These are phyloP conservation scores for Sweltsa coloradensis DNA, from an alignment of 1,140 invertebrate species.

Conservation along the genomic window DNA sequence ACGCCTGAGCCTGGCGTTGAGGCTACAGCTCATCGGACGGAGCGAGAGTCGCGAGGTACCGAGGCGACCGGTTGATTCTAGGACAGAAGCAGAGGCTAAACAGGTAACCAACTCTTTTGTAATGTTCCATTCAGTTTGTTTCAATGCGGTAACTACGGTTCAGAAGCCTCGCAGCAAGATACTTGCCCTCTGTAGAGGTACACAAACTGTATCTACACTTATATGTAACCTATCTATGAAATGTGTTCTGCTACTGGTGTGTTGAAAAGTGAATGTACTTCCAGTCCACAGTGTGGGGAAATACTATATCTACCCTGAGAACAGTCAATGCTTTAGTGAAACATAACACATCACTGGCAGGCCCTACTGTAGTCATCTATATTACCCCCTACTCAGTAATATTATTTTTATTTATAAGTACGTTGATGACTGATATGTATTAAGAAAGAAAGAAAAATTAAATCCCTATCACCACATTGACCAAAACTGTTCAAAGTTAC, in stretches of 20 bases:
- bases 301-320: too few relatives aligned
- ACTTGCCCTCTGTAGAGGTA: too few relatives aligned
- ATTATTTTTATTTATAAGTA: background rate
- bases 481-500: background rate
- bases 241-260: too few relatives aligned
- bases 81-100: background rate
- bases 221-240: too few relatives aligned
- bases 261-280: too few relatives aligned
- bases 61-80: background rate
- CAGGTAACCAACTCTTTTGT: conserved; percentile 20
- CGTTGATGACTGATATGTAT: background rate
- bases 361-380: too few relatives aligned
- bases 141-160: conserved; percentile 31
- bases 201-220: too few relatives aligned
- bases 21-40: conserved; percentile 33
- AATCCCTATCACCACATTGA: background rate
- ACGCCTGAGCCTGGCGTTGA: conserved; percentile 34
- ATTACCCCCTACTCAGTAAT: background rate
- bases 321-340: too few relatives aligned
- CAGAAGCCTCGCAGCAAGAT: conserved; percentile 32
- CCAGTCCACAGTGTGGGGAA: too few relatives aligned
- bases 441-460: background rate
- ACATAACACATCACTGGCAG: too few relatives aligned
- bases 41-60: conserved; percentile 12
- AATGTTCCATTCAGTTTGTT: conserved; percentile 26